Evolutionary conservation across 2,888 invertebrate genomes (phyloP).

Genomic region (Candidula unifasciata): DNA sequence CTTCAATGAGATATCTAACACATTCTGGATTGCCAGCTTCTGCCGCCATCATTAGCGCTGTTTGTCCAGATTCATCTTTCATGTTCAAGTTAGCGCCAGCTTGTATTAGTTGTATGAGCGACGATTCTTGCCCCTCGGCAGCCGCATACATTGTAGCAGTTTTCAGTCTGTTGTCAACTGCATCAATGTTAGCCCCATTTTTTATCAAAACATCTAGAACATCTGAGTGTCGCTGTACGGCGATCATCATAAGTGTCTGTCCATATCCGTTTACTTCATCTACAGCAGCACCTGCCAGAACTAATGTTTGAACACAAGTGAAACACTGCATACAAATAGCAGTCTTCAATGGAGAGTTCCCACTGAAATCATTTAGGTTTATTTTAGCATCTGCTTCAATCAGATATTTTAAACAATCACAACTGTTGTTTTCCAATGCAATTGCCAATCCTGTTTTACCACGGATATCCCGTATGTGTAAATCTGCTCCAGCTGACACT

Average conservation of each 20-base stretch:
- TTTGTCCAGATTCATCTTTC: background rate
- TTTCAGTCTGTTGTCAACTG: background rate
- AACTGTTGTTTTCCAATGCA: conserved; percentile 8
- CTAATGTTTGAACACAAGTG: conserved; percentile 6
- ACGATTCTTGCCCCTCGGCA: background rate
- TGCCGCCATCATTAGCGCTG: conserved; percentile 38
- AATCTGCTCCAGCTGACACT: background rate
- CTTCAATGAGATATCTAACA: conserved; percentile 1
- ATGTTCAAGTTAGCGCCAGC: conserved; percentile 18
- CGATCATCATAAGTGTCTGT: background rate
- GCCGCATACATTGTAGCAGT: conserved; percentile 6
- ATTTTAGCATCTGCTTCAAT: conserved; percentile 5
- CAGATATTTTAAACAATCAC: conserved; percentile 19
- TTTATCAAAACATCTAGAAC: background rate
- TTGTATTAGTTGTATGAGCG: background rate
- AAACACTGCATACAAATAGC: background rate
- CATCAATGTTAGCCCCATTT: conserved; percentile 15
- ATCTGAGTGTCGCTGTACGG: background rate
- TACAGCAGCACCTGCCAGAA: background rate
- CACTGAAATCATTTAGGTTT: background rate
- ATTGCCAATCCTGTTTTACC: conserved; percentile 27
- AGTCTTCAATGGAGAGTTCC: background rate
- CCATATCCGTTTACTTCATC: background rate
- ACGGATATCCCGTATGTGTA: conserved; percentile 12
- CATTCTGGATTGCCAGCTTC: background rate